Evolutionary conservation across 2,113 vertebrate species (phyloP).

Genomic region (Zapornia atra): DNA sequence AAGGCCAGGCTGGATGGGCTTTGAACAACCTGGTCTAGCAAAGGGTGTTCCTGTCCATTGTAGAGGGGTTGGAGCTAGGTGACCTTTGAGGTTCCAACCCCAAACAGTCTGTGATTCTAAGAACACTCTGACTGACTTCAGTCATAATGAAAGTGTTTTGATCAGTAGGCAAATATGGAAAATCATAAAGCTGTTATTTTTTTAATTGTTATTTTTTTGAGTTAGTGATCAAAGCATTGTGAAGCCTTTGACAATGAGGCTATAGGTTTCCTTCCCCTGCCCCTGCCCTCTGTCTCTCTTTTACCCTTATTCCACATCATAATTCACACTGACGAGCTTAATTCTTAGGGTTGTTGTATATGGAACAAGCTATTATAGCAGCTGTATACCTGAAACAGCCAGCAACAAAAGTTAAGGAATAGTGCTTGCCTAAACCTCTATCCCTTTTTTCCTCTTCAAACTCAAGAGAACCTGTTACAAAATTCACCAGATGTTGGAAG

Average conservation of each 20-base stretch:
- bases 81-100: too few species aligned
- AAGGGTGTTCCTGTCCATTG: too few species aligned
- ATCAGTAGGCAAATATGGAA: background rate
- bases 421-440: background rate
- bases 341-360: background rate
- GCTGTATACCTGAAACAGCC: background rate
- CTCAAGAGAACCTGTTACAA: background rate
- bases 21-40: too few species aligned
- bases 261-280: background rate
- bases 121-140: background rate
- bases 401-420: background rate
- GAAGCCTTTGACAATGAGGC: background rate
- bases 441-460: background rate
- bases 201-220: background rate
- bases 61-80: too few species aligned
- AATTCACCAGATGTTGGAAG: background rate
- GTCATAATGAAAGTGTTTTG: background rate
- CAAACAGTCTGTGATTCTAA: too few species aligned
- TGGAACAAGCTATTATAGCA: background rate
- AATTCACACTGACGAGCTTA: background rate
- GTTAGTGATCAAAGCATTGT: accelerated
- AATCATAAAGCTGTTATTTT: background rate
- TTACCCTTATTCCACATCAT: background rate
- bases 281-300: background rate
- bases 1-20: too few species aligned